phyloP scores from a whole-genome alignment of 2,797 vertebrate genomes.

The Nyctibius grandis region DNA sequence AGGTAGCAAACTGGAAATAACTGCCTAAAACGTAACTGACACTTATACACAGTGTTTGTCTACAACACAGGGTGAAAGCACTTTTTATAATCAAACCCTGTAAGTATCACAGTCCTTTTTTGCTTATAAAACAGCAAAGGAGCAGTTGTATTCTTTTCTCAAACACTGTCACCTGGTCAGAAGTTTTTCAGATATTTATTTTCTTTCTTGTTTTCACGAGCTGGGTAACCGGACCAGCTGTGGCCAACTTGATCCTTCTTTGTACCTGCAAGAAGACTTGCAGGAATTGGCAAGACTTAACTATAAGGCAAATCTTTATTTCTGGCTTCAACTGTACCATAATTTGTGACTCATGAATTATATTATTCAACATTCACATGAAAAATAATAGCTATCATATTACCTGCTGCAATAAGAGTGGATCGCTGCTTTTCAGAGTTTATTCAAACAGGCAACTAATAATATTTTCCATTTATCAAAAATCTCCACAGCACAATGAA shows the following conservation, averaged over 20 bases:
- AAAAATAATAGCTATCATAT: constrained; percentile 39
- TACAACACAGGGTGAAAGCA: background rate
- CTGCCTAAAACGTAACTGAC: background rate
- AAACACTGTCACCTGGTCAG: fast-evolving
- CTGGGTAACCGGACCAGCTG: background rate
- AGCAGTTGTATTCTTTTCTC: background rate
- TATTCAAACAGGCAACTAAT: constrained; percentile 18
- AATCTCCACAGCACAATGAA: constrained; percentile 2
- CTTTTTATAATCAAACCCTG: background rate
- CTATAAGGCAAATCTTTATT: background rate
- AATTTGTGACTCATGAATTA: constrained; percentile 28
- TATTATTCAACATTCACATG: background rate
- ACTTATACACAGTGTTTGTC: background rate
- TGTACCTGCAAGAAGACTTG: background rate
- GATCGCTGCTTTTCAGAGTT: background rate
- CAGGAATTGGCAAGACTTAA: background rate
- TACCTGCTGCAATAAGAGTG: background rate
- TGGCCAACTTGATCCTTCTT: background rate
- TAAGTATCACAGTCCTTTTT: background rate
- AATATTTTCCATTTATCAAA: constrained; percentile 24
- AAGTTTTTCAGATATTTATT: background rate
- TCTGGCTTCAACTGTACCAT: background rate
- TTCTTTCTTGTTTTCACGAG: background rate
- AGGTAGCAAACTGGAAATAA: background rate
- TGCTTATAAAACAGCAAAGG: background rate